Evolutionary conservation across 1,140 invertebrate genomes (phyloP), one percentile per base, ranked within the genome.

Genomic region (Neodiprion virginianus): DNA sequence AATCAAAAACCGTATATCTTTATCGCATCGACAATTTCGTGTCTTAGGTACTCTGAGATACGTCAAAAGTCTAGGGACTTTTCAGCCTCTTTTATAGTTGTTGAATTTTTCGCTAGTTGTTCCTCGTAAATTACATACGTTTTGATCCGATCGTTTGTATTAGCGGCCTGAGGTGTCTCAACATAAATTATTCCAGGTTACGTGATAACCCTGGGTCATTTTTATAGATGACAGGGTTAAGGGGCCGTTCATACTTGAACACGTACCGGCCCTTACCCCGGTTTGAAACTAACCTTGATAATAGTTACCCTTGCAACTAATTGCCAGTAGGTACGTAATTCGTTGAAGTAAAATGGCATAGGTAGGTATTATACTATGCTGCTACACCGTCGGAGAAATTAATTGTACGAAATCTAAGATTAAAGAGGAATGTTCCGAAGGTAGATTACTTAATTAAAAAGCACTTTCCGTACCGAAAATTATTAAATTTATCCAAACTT

Each of bases 131-230:
- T 40, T 40, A 40, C 5, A 40, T 66, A 23, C 12, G n/a, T 17
- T 40, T 50, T 49, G 0, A 68, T 72, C 1, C 10, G 8, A 14
- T 70, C 47, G 69, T 71, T 71, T 12, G 28, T 12, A 71, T 40
- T 74, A 74, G 73, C 72, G 72, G 76, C 74, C 77, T 75, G 73
- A 72, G 71, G 71, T 73, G 75, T 75, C 78, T 73, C 76, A 76
- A 69, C 49, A 72, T 72, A 75, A 79, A 82, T 83, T 82, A 82
- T 83, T 77, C 80, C 53, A 71, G 77, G 75, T 79, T 76, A 83
- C 81, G 81, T 82, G 78, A 76, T 49, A 66, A 67, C 23, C 8
- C 69, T 10, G 1, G 40, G 17, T 4, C n/a, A 47, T 23, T 70
- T 48, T 48, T 70, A 40, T 47, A 40, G 67, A 73, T 23, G 66